Percentiles rank a stretch among this genome's conserved stretches.
These are phyloP conservation scores for Eufriesea mexicana DNA, from an alignment of 1,140 invertebrate species.

Conservation along the genomic window DNA sequence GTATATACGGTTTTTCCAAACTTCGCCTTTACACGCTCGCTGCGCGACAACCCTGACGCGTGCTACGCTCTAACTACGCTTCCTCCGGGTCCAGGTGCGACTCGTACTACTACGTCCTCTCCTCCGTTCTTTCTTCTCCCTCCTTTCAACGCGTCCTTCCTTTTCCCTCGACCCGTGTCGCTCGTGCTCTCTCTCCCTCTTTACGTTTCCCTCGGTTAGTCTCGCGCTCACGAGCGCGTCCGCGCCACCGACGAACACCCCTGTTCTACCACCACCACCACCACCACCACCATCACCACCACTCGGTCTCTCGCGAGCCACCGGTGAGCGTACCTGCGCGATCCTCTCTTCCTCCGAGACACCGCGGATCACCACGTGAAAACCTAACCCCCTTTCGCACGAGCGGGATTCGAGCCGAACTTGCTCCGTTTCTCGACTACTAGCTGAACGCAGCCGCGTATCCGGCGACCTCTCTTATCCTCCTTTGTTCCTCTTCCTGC, in stretches of 20 bases:
- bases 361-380: constrained; percentile 58
- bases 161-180: background rate
- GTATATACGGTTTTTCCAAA: background rate
- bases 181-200: constrained; percentile 4
- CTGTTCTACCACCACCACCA: constrained; percentile 37
- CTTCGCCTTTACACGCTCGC: background rate
- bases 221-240: constrained; percentile 15
- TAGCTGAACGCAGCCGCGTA: constrained; percentile 11
- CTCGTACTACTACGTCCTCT: constrained; percentile 31
- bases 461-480: constrained; percentile 7
- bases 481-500: background rate
- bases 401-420: background rate
- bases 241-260: background rate
- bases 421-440: background rate
- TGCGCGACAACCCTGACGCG: constrained; percentile 38
- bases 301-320: constrained; percentile 1
- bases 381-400: constrained; percentile 29
- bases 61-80: constrained; percentile 48
- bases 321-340: constrained; percentile 53
- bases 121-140: background rate
- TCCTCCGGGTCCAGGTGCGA: constrained; percentile 62
- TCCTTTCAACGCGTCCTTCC: background rate
- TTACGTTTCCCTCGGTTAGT: background rate
- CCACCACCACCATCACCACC: constrained; percentile 29
- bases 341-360: constrained; percentile 31